Evolutionary conservation across 2,797 vertebrate genomes (phyloP).

Genomic region (Protosalanx chinensis): DNA sequence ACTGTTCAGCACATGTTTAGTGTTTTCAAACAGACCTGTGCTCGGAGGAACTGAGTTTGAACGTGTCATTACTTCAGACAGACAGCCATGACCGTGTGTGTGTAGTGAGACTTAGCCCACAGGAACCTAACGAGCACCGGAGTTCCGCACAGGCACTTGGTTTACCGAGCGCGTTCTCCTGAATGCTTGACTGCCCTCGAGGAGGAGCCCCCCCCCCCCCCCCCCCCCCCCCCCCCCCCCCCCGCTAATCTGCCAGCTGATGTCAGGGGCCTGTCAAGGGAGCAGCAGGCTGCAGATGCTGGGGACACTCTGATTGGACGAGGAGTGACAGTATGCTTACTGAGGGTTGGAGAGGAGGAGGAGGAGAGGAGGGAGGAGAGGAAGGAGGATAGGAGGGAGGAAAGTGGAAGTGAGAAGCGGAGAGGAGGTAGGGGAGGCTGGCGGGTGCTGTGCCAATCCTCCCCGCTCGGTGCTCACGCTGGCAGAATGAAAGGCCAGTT

Average conservation of each 20-base stretch:
- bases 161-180: conserved; percentile 53
- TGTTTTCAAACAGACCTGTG: no score
- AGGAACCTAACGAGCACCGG: conserved; percentile 52
- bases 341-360: conserved; percentile 38
- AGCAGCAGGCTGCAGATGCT: conserved; percentile 66
- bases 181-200: conserved; percentile 56
- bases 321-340: conserved; percentile 69
- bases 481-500: conserved; percentile 57
- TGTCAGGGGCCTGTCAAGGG: conserved; percentile 51
- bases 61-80: no score
- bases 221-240: neutral
- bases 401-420: no score
- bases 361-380: neutral
- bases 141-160: conserved; percentile 55
- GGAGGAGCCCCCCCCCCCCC: conserved; percentile 2
- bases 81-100: conserved; percentile 28
- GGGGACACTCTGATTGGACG: conserved; percentile 59
- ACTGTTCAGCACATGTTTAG: no score
- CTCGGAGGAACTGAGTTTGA: no score
- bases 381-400: neutral
- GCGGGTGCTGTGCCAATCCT: no score
- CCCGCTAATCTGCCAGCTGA: conserved; percentile 57
- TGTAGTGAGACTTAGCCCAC: conserved; percentile 51
- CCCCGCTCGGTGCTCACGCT: conserved; percentile 25
- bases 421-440: no score